A percentile compares a stretch with the other conserved stretches of the same genome.
These are phyloP conservation scores for Enchytraeus crypticus DNA, from an alignment of 2,888 invertebrate species.

Conservation along the genomic window DNA sequence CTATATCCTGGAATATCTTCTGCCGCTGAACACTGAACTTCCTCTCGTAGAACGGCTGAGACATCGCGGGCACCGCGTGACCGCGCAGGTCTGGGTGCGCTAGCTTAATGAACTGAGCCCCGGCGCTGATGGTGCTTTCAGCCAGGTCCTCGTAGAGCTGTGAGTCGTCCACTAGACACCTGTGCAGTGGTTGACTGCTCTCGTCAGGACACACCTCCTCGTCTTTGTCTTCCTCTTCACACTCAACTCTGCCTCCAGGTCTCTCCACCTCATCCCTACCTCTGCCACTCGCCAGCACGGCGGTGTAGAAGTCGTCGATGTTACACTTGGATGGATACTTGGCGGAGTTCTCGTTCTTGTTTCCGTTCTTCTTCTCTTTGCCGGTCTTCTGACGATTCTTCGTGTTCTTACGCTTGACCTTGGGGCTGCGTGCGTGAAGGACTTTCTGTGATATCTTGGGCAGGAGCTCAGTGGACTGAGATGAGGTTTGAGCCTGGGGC, in stretches of 20 bases:
- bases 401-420: constrained; percentile 6
- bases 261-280: background rate
- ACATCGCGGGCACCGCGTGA: constrained; percentile 48
- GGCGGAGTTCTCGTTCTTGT: background rate
- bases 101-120: constrained; percentile 64
- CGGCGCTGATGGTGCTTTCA: constrained; percentile 51
- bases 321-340: background rate
- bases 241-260: background rate
- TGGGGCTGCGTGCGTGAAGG: constrained; percentile 3
- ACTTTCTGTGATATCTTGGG: background rate
- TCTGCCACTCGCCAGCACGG: background rate
- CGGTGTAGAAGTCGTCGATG: constrained; percentile 5
- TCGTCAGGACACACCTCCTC: too few relatives aligned
- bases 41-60: constrained; percentile 56
- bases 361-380: background rate
- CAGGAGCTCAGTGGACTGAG: background rate
- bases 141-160: constrained; percentile 41
- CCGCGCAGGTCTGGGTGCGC: constrained; percentile 67
- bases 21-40: constrained; percentile 54
- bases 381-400: background rate
- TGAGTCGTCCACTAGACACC: constrained; percentile 28
- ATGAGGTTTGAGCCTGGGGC: too few relatives aligned
- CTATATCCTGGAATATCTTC: constrained; percentile 57
- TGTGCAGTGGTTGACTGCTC: too few relatives aligned
- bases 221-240: background rate